These are phyloP conservation scores for Phoebastria nigripes DNA, from an alignment of 2,797 vertebrate species.

Conservation along the genomic window DNA sequence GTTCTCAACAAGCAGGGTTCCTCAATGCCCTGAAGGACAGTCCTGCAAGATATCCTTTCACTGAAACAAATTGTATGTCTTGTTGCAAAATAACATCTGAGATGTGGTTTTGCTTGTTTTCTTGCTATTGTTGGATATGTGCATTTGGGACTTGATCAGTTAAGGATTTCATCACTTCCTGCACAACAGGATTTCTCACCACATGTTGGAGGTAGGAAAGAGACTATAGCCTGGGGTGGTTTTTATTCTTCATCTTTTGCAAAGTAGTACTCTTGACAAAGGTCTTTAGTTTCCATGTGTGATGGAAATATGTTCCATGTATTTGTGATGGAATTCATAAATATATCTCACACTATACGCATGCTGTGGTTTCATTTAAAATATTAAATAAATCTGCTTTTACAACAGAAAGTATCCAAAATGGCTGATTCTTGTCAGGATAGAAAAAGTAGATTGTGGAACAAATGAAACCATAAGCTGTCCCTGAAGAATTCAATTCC, in stretches of 20 bases:
- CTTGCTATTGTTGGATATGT: background rate
- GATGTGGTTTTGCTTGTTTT: background rate
- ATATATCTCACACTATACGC: background rate
- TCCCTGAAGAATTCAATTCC: background rate
- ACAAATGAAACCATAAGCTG: background rate
- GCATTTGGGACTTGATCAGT: background rate
- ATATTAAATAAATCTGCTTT: background rate
- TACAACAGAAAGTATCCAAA: background rate
- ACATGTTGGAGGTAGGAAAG: background rate
- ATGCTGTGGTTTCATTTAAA: background rate
- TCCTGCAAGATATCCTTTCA: conserved; percentile 98
- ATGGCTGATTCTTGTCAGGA: background rate
- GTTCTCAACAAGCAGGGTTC: conserved; percentile 86
- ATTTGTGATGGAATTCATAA: background rate
- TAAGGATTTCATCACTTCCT: background rate
- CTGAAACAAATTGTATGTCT: background rate
- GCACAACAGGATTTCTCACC: background rate
- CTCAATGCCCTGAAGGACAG: conserved; percentile 93
- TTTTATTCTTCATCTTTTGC: background rate
- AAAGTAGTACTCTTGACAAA: background rate
- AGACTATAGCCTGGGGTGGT: background rate
- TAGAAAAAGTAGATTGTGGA: background rate
- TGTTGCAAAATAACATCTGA: background rate
- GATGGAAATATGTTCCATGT: background rate
- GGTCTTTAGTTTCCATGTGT: background rate